Conservation (phyloP, 1,140 invertebrate species). For the Temnothorax curvispinosus region DNA sequence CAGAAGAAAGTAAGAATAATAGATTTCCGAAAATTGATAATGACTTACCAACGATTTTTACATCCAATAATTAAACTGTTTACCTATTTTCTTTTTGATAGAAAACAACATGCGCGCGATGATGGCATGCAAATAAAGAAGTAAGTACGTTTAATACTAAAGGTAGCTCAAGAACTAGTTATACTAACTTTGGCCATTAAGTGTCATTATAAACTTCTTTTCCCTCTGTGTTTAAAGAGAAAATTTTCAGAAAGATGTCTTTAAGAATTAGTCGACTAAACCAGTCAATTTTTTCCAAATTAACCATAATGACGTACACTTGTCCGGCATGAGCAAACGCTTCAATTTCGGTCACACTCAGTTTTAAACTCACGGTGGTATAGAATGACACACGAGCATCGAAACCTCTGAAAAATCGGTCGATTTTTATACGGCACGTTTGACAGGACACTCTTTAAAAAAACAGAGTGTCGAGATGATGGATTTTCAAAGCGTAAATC, state of each 20-base stretch:
- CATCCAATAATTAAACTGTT: background rate
- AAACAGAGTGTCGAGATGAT: background rate
- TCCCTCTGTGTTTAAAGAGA: background rate
- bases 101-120: background rate
- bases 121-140: background rate
- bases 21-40: background rate
- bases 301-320: background rate
- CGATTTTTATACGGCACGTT: background rate
- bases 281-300: background rate
- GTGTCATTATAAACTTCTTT: background rate
- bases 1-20: background rate
- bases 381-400: background rate
- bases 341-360: background rate
- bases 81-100: background rate
- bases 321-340: background rate
- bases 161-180: background rate
- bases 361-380: background rate
- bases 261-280: background rate
- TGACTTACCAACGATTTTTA: background rate
- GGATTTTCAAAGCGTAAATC: constrained; percentile 9
- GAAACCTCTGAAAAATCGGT: background rate
- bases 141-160: constrained; percentile 7
- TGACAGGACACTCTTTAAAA: background rate
- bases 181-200: constrained; percentile 3
- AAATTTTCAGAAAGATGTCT: background rate